Evolutionary conservation across 2,797 vertebrate species (phyloP).

Genomic region (Neoniphon sammara): DNA sequence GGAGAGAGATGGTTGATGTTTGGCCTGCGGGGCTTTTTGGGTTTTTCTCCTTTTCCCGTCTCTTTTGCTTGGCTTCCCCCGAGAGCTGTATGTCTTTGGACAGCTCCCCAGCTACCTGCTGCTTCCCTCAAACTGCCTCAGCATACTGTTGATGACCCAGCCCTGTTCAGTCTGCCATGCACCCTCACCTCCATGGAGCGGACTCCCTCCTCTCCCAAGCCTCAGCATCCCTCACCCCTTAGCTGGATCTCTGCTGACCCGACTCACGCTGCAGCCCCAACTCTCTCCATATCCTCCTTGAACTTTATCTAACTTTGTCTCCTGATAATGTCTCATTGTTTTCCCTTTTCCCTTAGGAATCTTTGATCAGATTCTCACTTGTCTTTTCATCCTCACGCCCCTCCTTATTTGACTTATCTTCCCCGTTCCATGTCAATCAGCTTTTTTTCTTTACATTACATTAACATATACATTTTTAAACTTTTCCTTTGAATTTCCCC

Average conservation of each 20-base stretch:
- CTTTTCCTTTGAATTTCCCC: too few species aligned
- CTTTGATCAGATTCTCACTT: not conserved
- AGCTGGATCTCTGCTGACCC: not conserved
- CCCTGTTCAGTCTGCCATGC: constrained; percentile 34
- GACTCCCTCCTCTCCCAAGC: constrained; percentile 5
- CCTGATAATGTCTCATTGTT: not conserved
- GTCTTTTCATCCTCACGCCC: not conserved
- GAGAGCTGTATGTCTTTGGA: constrained; percentile 74
- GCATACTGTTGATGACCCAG: constrained; percentile 39
- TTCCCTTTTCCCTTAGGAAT: not conserved
- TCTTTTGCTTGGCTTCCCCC: constrained; percentile 78
- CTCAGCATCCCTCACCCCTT: constrained; percentile 24
- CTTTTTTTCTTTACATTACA: not conserved
- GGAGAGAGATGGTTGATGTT: constrained; percentile 44
- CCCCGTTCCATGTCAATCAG: not conserved
- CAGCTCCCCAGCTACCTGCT: constrained; percentile 80
- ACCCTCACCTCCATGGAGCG: constrained; percentile 30
- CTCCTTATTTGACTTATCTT: not conserved
- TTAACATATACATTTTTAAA: not conserved
- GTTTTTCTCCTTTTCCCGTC: constrained; percentile 41
- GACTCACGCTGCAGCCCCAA: constrained; percentile 20
- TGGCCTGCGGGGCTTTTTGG: constrained; percentile 36
- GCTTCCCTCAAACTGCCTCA: constrained; percentile 71
- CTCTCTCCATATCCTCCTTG: not conserved
- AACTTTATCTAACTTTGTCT: not conserved